Evolutionary conservation across 1,140 invertebrate species (phyloP).

Genomic region (Nymphalis io): DNA sequence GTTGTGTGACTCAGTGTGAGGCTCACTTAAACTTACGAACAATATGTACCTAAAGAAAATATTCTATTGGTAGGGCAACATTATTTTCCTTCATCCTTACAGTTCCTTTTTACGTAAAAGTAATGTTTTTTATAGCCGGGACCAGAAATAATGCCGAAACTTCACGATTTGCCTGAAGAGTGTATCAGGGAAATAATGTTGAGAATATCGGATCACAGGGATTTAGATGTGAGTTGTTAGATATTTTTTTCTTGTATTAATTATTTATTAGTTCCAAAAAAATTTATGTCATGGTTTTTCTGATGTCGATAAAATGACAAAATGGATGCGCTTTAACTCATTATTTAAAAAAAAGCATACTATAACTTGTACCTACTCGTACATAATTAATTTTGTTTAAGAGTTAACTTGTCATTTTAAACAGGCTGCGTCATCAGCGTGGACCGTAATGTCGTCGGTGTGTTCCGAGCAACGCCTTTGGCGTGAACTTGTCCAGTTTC

Average conservation of each 20-base stretch:
- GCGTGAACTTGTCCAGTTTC: conserved; percentile 94
- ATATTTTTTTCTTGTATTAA: background rate
- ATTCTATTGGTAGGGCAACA: too few relatives aligned
- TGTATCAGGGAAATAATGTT: conserved; percentile 95
- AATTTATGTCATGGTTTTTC: too few relatives aligned
- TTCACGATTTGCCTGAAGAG: conserved; percentile 95
- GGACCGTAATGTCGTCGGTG: conserved; percentile 87
- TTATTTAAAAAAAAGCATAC: too few relatives aligned
- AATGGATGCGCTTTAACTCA: too few relatives aligned
- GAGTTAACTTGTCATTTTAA: background rate
- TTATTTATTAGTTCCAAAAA: too few relatives aligned
- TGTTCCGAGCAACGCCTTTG: conserved; percentile 95
- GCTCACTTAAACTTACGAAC: too few relatives aligned
- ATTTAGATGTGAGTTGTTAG: conserved; percentile 85
- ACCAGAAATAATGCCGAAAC: conserved; percentile 90
- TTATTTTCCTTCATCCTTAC: background rate
- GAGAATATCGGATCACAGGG: conserved; percentile 94
- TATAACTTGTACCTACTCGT: too few relatives aligned
- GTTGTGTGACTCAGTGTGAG: too few relatives aligned
- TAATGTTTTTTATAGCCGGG: conserved; percentile 83
- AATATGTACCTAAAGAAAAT: too few relatives aligned
- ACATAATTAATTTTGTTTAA: too few relatives aligned
- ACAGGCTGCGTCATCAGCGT: conserved; percentile 82
- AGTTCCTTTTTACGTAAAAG: conserved; percentile 19
- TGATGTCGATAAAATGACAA: too few relatives aligned